phyloP scores from a whole-genome alignment of 2,113 vertebrate species.

The Ictalurus punctatus region DNA sequence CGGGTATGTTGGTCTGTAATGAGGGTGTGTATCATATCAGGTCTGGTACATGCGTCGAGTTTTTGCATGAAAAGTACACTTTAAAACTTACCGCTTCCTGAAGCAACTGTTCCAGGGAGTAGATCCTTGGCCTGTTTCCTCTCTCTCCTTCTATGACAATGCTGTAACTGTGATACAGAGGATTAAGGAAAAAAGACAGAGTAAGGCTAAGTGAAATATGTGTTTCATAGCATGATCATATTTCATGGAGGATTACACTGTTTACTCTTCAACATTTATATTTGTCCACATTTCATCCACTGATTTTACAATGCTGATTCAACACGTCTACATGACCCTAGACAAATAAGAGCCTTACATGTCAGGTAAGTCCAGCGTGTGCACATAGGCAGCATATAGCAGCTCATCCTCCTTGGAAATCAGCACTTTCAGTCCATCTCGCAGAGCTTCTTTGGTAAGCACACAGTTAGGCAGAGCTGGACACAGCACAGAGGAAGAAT shows the following conservation, averaged over 20 bases:
- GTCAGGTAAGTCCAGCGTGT: conserved; percentile 89
- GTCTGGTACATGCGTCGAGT: not conserved
- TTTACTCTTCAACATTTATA: not conserved
- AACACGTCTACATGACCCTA: not conserved
- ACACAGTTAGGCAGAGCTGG: conserved; percentile 79
- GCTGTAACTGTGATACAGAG: conserved; percentile 78
- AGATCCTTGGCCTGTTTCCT: conserved; percentile 88
- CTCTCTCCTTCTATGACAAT: conserved; percentile 91
- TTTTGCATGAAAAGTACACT: not conserved
- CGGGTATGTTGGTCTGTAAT: conserved; percentile 14
- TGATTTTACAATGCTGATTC: not conserved
- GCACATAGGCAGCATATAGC: conserved; percentile 89
- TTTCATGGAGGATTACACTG: not conserved
- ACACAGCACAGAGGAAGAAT: conserved; percentile 28
- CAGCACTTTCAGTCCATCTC: conserved; percentile 90
- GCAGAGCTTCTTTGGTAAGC: conserved; percentile 87
- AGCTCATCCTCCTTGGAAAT: conserved; percentile 95
- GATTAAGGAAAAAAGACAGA: not conserved
- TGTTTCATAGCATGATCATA: not conserved
- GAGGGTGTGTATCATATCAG: not conserved
- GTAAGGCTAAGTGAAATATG: not conserved
- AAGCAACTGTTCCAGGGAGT: conserved; percentile 91
- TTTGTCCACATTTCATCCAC: not conserved
- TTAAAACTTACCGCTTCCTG: conserved; percentile 86
- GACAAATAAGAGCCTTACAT: conserved; percentile 76